Percentiles rank a stretch among this genome's conserved stretches.
Conservation (phyloP, 2,113 vertebrate species). For the Aldabrachelys gigantea region DNA sequence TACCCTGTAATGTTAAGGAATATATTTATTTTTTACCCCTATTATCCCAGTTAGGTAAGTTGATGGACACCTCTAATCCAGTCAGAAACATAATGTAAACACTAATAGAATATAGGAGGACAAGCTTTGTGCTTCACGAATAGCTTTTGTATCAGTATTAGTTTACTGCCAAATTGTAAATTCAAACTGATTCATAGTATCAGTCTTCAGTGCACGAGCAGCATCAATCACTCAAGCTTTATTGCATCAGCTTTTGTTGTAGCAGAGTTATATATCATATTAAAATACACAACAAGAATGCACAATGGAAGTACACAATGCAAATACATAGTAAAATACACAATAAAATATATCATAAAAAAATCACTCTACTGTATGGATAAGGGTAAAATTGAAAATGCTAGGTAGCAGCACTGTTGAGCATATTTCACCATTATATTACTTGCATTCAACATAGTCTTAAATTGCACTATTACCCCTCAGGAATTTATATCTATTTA, state of each 20-base stretch:
- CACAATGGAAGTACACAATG: constrained; percentile 4
- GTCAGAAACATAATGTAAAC: background rate
- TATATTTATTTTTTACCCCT: background rate
- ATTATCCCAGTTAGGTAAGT: background rate
- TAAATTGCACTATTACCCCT: background rate
- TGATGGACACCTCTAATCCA: background rate
- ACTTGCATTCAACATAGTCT: background rate
- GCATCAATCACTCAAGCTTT: constrained; percentile 38
- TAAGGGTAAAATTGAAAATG: constrained; percentile 20
- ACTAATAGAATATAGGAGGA: background rate
- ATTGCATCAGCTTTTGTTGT: constrained; percentile 24
- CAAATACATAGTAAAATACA: constrained; percentile 9
- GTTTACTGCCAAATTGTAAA: constrained; percentile 34
- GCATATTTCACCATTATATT: constrained; percentile 2
- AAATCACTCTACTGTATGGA: background rate
- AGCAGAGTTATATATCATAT: constrained; percentile 32
- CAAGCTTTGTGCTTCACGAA: background rate
- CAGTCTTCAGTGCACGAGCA: constrained; percentile 2
- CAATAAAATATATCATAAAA: constrained; percentile 37
- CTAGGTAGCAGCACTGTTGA: constrained; percentile 22
- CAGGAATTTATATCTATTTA: constrained; percentile 9
- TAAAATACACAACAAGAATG: constrained; percentile 34
- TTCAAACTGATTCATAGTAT: constrained; percentile 17
- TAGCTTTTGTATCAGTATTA: constrained; percentile 41
- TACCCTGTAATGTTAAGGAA: background rate